These are phyloP conservation scores for Tetranychus piercei DNA, from an alignment of 2,888 invertebrate genomes.

Conservation along the genomic window DNA sequence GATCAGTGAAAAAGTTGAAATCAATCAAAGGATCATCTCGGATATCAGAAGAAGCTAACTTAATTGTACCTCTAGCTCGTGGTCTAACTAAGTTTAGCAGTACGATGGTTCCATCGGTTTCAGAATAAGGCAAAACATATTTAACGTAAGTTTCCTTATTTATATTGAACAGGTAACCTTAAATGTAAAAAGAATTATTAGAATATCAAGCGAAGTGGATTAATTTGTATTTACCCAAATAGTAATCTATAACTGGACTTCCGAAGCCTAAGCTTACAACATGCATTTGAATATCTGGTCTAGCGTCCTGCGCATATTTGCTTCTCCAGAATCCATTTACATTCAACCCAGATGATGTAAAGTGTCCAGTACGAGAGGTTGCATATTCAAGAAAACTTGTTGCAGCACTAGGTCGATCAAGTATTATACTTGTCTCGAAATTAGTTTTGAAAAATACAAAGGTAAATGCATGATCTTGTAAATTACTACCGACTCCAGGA, in stretches of 20 bases:
- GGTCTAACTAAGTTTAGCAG: background rate
- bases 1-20: background rate
- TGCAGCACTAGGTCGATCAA: background rate
- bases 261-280: background rate
- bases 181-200: background rate
- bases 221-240: background rate
- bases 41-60: background rate
- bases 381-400: background rate
- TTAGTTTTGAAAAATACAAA: background rate
- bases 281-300: conserved; percentile 2
- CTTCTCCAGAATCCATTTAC: background rate
- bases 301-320: background rate
- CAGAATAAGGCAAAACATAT: background rate
- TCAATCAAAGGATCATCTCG: background rate
- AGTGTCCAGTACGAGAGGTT: background rate
- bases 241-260: background rate
- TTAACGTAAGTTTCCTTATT: background rate
- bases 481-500: background rate
- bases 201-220: background rate
- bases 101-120: background rate
- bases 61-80: background rate
- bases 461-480: conserved; percentile 9
- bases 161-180: background rate
- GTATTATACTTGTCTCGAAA: background rate
- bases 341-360: background rate